Percentiles rank a stretch among this genome's conserved stretches.
These are phyloP conservation scores for Notolepis coatsorum DNA, from an alignment of 2,797 vertebrate species.

Conservation along the genomic window DNA sequence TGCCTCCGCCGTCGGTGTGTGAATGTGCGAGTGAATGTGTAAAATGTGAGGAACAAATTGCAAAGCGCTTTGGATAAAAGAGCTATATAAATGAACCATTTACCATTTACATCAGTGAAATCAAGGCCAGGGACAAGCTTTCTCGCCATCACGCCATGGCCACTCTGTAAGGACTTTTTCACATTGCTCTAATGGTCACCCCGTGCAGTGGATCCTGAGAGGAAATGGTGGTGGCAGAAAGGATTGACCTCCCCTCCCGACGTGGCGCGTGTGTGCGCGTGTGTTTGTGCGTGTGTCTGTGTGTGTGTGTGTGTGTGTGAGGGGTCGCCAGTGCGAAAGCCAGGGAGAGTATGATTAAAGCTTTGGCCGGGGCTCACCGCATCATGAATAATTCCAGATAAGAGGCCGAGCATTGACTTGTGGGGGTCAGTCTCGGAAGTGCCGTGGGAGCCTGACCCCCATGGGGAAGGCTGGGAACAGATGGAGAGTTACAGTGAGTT, in stretches of 20 bases:
- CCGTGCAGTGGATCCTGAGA: constrained; percentile 48
- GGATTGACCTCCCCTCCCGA: constrained; percentile 60
- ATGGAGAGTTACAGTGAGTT: constrained; percentile 46
- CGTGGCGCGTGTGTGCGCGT: constrained; percentile 50
- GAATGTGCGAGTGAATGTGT: too few species aligned
- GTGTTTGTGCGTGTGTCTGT: too few species aligned
- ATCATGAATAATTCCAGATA: constrained; percentile 71
- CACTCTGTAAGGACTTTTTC: constrained; percentile 56
- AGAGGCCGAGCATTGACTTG: constrained; percentile 53
- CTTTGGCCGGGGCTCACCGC: constrained; percentile 47
- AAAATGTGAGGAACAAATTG: too few species aligned
- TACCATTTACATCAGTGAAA: too few species aligned
- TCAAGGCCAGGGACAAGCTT: constrained; percentile 40
- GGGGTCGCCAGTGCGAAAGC: constrained; percentile 53
- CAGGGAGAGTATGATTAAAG: constrained; percentile 68
- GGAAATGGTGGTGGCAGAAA: constrained; percentile 59
- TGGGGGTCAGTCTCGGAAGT: constrained; percentile 39
- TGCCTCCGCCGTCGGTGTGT: too few species aligned
- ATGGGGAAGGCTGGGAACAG: constrained; percentile 21
- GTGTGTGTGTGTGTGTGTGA: constrained; percentile 43
- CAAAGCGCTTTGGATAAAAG: too few species aligned
- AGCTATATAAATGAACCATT: too few species aligned
- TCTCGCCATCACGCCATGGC: constrained; percentile 8
- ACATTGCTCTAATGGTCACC: constrained; percentile 59
- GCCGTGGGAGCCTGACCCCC: constrained; percentile 32